phyloP scores from a whole-genome alignment of 2,797 vertebrate species.

The Silurus aristotelis region DNA sequence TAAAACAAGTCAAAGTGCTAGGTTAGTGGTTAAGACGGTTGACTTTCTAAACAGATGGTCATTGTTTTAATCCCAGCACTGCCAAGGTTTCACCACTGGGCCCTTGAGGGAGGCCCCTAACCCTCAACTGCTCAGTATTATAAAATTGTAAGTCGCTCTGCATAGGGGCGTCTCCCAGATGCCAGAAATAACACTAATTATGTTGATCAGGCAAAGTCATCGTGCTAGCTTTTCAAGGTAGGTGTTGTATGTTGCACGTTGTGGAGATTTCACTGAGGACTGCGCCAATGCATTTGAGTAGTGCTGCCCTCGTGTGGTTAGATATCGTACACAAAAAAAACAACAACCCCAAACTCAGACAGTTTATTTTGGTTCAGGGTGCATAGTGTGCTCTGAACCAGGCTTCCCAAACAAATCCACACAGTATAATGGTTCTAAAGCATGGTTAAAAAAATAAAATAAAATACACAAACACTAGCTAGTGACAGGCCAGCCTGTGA shows the following conservation, averaged over 20 bases:
- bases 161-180: no score
- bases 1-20: not conserved
- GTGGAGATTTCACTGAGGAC: not conserved
- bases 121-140: no score
- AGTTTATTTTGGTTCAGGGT: not conserved
- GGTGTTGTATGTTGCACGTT: not conserved
- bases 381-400: not conserved
- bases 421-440: not conserved
- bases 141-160: no score
- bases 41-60: no score
- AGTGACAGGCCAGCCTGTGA: not conserved
- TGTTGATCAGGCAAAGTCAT: not conserved
- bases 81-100: no score
- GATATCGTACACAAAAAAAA: not conserved
- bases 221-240: not conserved
- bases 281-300: not conserved
- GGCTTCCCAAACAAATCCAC: not conserved
- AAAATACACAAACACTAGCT: not conserved
- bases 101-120: no score
- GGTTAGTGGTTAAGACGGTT: no score
- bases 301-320: conserved; percentile 43
- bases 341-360: no score
- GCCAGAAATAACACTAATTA: no score
- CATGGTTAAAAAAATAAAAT: not conserved
- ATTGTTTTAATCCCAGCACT: no score